A percentile compares a stretch with the other conserved stretches of the same genome.
Evolutionary conservation across 2,113 vertebrate genomes (phyloP).

Genomic region (Spilogale gracilis): DNA sequence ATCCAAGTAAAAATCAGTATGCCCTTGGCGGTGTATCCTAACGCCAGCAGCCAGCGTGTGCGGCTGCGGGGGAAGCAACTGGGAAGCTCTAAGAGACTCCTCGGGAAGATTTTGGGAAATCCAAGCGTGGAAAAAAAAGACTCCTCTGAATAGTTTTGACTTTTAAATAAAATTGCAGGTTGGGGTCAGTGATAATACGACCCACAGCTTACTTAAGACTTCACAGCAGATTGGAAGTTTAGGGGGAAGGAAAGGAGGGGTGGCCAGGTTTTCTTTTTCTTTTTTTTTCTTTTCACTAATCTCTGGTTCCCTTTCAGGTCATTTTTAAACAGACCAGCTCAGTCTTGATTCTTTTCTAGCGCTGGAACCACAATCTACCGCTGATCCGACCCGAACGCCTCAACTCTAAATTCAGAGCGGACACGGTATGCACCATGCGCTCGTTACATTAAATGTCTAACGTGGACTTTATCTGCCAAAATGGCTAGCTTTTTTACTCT

Average conservation of each 20-base stretch:
- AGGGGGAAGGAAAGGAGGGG: neutral
- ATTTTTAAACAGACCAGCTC: neutral
- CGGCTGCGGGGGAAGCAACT: slow-evolving; percentile 31
- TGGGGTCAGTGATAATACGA: neutral
- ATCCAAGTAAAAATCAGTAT: neutral
- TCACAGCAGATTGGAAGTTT: slow-evolving; percentile 36
- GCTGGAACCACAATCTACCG: neutral
- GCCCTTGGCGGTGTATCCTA: neutral
- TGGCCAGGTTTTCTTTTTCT: slow-evolving; percentile 19
- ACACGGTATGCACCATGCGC: neutral
- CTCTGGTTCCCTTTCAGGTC: slow-evolving; percentile 24
- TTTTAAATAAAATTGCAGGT: slow-evolving; percentile 54
- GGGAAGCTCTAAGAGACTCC: neutral
- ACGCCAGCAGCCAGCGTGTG: slow-evolving; percentile 56
- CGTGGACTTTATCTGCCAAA: slow-evolving; percentile 49
- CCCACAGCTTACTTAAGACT: neutral
- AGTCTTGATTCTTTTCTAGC: neutral
- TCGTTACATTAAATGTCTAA: neutral
- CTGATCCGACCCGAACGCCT: neutral
- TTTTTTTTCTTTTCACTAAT: neutral
- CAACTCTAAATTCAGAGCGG: neutral
- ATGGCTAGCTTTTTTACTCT: slow-evolving; percentile 67
- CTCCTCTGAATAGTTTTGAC: slow-evolving; percentile 15
- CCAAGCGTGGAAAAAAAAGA: neutral
- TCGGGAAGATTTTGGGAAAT: slow-evolving; percentile 4